A percentile compares a stretch with the other conserved stretches of the same genome.
Conservation (phyloP, 2,113 vertebrate species). For the Nycticryphes semicollaris region DNA sequence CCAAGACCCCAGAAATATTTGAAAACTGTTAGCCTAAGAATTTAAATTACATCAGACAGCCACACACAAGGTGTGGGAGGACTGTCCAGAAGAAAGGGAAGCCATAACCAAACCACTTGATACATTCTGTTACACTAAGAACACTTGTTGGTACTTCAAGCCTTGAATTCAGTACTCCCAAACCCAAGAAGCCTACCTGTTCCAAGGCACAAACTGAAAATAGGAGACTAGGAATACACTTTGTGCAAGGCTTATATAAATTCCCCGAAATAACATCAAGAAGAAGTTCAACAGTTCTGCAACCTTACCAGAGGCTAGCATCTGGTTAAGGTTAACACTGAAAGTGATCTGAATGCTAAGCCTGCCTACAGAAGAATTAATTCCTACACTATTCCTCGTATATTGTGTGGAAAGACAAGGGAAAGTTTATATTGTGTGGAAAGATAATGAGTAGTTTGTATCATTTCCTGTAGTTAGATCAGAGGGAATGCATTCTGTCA, state of each 20-base stretch:
- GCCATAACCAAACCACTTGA: neutral
- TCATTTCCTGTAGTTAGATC: neutral
- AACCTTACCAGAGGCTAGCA: neutral
- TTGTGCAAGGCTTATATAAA: neutral
- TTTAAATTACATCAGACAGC: neutral
- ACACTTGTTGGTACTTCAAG: neutral
- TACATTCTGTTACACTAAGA: neutral
- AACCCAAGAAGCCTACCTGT: neutral
- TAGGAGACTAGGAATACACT: neutral
- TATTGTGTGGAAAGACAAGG: neutral
- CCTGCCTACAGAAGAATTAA: neutral
- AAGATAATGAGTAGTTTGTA: neutral
- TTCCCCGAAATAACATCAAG: neutral
- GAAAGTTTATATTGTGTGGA: neutral
- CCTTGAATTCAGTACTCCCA: neutral
- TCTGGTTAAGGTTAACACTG: neutral
- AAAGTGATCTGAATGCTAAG: neutral
- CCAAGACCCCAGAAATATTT: neutral
- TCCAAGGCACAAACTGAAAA: constrained; percentile 14
- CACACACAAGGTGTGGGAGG: neutral
- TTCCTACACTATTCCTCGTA: neutral
- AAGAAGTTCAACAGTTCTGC: neutral
- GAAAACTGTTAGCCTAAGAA: neutral
- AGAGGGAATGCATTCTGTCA: neutral
- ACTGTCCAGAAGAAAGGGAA: neutral